Conservation (phyloP, 2,888 invertebrate species). For the Escarpia spicata region DNA sequence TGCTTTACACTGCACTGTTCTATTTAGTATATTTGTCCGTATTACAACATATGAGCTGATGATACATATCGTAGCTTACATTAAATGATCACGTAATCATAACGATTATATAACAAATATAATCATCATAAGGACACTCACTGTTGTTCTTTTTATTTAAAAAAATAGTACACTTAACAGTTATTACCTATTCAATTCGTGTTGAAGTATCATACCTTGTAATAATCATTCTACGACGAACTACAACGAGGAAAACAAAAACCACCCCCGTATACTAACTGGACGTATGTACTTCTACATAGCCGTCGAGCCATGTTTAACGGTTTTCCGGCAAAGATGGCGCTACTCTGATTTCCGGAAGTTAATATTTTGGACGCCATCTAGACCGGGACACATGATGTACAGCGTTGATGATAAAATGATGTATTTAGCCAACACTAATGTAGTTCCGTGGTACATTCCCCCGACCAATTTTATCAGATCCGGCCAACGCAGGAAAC, state of each 20-base stretch:
- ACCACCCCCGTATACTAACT: no score
- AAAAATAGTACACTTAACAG: background rate
- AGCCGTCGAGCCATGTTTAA: no score
- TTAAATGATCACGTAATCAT: background rate
- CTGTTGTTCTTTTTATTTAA: background rate
- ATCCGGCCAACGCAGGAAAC: background rate
- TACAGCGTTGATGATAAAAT: background rate
- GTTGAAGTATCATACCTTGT: background rate
- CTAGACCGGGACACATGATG: background rate
- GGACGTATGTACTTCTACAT: no score
- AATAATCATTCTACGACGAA: background rate
- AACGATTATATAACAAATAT: background rate
- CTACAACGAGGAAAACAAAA: no score
- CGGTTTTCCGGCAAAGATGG: no score
- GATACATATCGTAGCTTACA: no score
- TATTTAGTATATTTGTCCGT: no score
- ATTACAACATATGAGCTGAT: no score
- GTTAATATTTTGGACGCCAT: background rate
- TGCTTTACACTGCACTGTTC: no score
- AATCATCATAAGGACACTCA: background rate
- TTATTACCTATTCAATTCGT: background rate
- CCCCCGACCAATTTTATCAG: background rate
- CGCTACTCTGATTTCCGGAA: background rate
- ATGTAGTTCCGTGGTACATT: background rate
- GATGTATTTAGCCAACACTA: background rate